phyloP scores from a whole-genome alignment of 2,113 vertebrate genomes.

The Herpailurus yagouaroundi region DNA sequence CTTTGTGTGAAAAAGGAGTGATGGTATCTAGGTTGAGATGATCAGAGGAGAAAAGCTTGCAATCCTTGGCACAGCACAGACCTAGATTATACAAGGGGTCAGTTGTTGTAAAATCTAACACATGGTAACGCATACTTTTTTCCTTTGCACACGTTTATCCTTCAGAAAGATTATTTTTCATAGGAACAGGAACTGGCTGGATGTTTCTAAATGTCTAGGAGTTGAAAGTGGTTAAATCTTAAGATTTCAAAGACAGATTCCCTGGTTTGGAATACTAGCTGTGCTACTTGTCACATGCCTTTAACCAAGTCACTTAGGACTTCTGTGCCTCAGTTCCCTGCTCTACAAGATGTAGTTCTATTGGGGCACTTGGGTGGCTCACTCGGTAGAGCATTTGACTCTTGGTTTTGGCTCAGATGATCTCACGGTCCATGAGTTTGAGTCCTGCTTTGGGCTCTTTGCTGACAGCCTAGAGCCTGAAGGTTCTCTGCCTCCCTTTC shows the following conservation, averaged over 20 bases:
- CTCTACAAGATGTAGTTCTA: neutral
- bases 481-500: too few relatives aligned
- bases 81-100: neutral
- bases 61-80: neutral
- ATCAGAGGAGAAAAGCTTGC: neutral
- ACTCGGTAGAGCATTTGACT: too few relatives aligned
- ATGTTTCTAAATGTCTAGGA: neutral
- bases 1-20: neutral
- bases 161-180: conserved; percentile 1
- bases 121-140: neutral
- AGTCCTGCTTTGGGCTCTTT: too few relatives aligned
- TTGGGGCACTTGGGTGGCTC: too few relatives aligned
- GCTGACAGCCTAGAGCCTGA: too few relatives aligned
- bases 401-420: too few relatives aligned
- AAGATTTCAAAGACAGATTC: neutral
- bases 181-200: neutral
- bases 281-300: neutral
- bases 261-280: conserved; percentile 24
- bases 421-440: too few relatives aligned
- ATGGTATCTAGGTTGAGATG: neutral
- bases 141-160: neutral
- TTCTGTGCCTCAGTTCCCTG: neutral
- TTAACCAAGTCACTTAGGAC: neutral
- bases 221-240: neutral
- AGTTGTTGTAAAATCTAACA: neutral